Evolutionary conservation across 23 tunicate genomes (phyloP), one percentile per base, ranked within the genome.

Genomic region (Aplidium turbinatum): DNA sequence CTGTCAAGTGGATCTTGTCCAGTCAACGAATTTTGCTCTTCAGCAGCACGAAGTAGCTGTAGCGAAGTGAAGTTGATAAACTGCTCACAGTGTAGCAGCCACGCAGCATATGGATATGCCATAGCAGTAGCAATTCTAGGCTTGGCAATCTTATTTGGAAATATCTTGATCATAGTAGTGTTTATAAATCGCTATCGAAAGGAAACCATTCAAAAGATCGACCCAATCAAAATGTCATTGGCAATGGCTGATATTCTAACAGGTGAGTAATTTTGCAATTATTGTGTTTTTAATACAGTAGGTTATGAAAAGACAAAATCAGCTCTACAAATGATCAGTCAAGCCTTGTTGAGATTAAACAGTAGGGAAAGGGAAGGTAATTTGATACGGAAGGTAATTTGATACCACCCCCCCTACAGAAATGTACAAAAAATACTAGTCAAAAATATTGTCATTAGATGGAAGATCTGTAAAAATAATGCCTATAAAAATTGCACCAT

Each of bases 71-170:
- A 27, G 5, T 65, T 65, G 38, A 2, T 4, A 2, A 2, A 18
- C 19, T 65, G 72, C 50, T 6, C 36, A 38, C 24, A 36, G 9
- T 65, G 72, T 28, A 36, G 38, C 38, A 50, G 36, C 4, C 19
- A 48, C 3, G 22, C 38, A 11, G 50, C 31, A 7, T 21, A 35
- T 65, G 48, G 48, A 7, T 13, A 36, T 2, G 4, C 50, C 5
- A 50, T 28, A 3, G 6, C 38, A 24, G 36, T 36, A 19, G 19
- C 38, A 19, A 3, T 65, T 2, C 25, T 65, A 25, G 72, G 50
- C 30, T 16, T 65, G n/a, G 72, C 72, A 11, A 65, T 65, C 38
- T 65, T 65, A 36, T 3, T 65, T 4, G 72, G 50, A 18, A 65
- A 65, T 65, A 25, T 24, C 25, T 2, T 65, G 23, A 65, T 65